Evolutionary conservation across 2,888 invertebrate species (phyloP).

Genomic region (Tipula vernalis): DNA sequence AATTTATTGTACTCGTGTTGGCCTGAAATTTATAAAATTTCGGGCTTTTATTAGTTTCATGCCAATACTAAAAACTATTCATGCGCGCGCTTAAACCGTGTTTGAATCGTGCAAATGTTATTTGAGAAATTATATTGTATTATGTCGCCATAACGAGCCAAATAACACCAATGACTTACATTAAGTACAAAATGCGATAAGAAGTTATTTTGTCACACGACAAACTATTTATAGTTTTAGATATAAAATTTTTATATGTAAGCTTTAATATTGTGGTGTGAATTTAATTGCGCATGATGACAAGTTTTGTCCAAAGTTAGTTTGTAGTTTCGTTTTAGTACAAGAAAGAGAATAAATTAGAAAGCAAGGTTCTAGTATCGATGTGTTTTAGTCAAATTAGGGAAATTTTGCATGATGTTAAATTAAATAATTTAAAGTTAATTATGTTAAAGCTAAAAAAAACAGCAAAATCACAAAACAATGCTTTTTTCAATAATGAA

Average conservation of each 20-base stretch:
- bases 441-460: constrained; percentile 20
- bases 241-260: background rate
- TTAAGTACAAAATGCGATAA: background rate
- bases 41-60: background rate
- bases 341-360: background rate
- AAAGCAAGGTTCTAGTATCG: background rate
- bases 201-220: background rate
- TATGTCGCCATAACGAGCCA: background rate
- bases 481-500: background rate
- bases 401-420: background rate
- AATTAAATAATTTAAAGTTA: background rate
- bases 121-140: background rate
- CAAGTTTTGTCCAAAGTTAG: background rate
- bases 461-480: constrained; percentile 13
- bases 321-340: background rate
- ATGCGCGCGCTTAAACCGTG: background rate
- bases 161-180: background rate
- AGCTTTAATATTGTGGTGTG: background rate
- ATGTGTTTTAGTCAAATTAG: background rate
- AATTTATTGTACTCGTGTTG: constrained; percentile 48
- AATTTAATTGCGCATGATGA: background rate
- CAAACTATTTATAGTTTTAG: background rate
- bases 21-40: constrained; percentile 21
- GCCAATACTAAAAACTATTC: background rate
- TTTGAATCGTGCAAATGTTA: background rate